These are phyloP conservation scores for Grammomys dolichurus DNA, from an alignment of 2,113 vertebrate species.

Conservation along the genomic window DNA sequence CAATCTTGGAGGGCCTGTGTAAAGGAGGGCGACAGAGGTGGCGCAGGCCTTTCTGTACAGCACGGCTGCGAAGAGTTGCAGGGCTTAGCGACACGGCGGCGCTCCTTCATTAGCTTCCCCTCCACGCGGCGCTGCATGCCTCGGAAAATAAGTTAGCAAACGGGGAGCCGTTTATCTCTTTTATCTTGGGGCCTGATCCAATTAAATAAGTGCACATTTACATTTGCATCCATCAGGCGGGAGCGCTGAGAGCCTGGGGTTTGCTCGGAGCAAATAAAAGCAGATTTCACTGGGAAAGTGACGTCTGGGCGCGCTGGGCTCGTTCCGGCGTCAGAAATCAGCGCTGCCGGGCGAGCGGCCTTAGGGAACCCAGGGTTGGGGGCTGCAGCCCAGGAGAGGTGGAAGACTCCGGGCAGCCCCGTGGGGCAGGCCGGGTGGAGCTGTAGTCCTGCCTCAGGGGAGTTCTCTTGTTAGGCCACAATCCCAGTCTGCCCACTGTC, in stretches of 20 bases:
- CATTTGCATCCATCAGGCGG: conserved; percentile 94
- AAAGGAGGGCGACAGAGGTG: not conserved
- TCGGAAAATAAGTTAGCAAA: conserved; percentile 95
- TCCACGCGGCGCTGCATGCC: conserved; percentile 88
- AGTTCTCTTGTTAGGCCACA: conserved; percentile 23
- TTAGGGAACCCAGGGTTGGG: not conserved
- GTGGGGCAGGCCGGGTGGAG: not conserved
- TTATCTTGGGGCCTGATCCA: conserved; percentile 97
- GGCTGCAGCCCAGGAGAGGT: not conserved
- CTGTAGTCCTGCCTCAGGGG: not conserved
- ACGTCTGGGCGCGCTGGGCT: conserved; percentile 73
- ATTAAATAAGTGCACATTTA: conserved; percentile 97
- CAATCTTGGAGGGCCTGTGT: not conserved
- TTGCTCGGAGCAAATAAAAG: conserved; percentile 87
- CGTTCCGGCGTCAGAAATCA: conserved; percentile 54
- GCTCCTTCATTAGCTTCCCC: conserved; percentile 88
- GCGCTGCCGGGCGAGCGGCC: not conserved
- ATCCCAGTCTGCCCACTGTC: not conserved
- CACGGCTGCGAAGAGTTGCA: not conserved
- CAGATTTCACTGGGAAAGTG: conserved; percentile 79
- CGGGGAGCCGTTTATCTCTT: conserved; percentile 94
- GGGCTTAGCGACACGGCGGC: not conserved
- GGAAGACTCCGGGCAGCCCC: not conserved
- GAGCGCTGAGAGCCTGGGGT: conserved; percentile 87
- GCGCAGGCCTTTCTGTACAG: not conserved